Evolutionary conservation across 2,797 vertebrate species (phyloP).

Genomic region (Margarornis squamiger): DNA sequence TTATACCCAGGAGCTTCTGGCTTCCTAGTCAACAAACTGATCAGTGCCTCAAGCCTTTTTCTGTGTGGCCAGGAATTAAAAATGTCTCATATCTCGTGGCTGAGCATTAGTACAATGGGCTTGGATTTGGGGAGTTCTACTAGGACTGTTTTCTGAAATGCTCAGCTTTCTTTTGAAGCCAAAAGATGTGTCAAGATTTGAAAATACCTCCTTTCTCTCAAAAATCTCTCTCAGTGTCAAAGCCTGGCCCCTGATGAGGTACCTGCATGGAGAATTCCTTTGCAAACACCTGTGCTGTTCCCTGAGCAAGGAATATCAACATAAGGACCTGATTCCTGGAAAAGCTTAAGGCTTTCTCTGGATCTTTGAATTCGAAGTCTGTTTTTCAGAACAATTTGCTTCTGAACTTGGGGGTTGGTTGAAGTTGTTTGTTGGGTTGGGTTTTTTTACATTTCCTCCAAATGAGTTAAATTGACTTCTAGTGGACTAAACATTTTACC

Average conservation of each 20-base stretch:
- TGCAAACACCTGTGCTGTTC: neutral
- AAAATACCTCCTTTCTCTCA: neutral
- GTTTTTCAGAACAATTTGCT: neutral
- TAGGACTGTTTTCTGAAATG: neutral
- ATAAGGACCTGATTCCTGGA: neutral
- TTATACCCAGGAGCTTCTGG: constrained; percentile 3
- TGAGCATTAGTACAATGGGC: neutral
- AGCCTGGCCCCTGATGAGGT: neutral
- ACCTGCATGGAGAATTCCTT: neutral
- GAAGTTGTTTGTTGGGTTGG: neutral
- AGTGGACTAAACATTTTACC: neutral
- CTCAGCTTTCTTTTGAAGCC: neutral
- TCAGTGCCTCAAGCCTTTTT: neutral
- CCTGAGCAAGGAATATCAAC: neutral
- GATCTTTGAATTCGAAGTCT: neutral
- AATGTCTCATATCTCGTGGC: neutral
- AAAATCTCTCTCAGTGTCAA: neutral
- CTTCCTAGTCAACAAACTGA: neutral
- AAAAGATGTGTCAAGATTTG: neutral
- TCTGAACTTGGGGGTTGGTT: neutral
- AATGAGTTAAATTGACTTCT: neutral
- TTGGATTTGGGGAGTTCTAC: neutral
- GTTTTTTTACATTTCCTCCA: neutral
- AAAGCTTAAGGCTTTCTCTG: neutral
- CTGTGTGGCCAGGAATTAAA: neutral